These are phyloP conservation scores for Mormyrops attenuatus DNA, from an alignment of 2,797 vertebrate species.

Conservation along the genomic window DNA sequence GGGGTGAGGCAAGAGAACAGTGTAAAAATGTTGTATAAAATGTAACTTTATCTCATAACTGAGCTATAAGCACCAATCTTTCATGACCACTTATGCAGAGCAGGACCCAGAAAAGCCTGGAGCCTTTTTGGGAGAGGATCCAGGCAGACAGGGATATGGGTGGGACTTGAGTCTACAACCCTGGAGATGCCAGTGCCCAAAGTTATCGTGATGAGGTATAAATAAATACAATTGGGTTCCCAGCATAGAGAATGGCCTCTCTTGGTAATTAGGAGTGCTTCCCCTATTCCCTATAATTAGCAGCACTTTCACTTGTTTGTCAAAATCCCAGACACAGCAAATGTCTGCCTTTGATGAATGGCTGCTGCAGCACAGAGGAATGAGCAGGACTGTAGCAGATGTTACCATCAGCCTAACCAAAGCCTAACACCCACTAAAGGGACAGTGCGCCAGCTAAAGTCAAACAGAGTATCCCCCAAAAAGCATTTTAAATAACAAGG, in stretches of 20 bases:
- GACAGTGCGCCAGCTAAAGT: background rate
- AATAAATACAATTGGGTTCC: background rate
- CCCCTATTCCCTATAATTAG: slow-evolving; percentile 24
- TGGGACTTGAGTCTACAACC: background rate
- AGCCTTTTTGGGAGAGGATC: background rate
- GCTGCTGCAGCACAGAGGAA: slow-evolving; percentile 19
- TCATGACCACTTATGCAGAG: background rate
- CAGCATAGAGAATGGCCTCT: background rate
- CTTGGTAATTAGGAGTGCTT: background rate
- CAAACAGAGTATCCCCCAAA: background rate
- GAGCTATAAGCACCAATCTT: background rate
- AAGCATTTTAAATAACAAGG: background rate
- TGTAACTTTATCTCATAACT: background rate
- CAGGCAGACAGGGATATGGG: background rate
- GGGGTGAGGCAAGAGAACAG: background rate
- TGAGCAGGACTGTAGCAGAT: slow-evolving; percentile 15
- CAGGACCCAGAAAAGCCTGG: background rate
- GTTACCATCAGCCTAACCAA: background rate
- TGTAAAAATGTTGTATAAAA: background rate
- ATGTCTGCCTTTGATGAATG: slow-evolving; percentile 30
- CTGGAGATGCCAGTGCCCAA: background rate
- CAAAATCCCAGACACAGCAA: slow-evolving; percentile 25
- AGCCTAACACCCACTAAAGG: background rate
- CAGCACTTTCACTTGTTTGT: slow-evolving; percentile 28
- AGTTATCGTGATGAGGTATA: background rate